phyloP scores from a whole-genome alignment of 2,797 vertebrate species.

The Thunnus albacares region DNA sequence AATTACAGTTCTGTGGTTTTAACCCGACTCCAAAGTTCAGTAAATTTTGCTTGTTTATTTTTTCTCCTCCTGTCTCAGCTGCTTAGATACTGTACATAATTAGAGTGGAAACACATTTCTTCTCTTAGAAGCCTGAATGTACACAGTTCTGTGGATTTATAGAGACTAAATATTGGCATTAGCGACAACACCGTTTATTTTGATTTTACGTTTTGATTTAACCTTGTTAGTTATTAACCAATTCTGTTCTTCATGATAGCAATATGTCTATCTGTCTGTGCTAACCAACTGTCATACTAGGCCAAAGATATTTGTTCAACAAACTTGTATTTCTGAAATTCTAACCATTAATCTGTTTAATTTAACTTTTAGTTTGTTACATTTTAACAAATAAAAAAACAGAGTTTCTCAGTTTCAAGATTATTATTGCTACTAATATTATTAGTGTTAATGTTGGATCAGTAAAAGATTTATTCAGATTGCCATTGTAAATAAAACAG shows the following conservation, averaged over 20 bases:
- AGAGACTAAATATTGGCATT: constrained; percentile 17
- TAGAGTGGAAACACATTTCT: constrained; percentile 58
- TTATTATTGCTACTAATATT: background rate
- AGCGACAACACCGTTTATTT: constrained; percentile 19
- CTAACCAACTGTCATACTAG: constrained; percentile 5
- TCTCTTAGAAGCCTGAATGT: constrained; percentile 34
- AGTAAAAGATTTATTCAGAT: background rate
- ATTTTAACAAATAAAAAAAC: too few relatives aligned
- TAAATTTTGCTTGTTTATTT: constrained; percentile 85
- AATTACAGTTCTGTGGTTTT: constrained; percentile 87
- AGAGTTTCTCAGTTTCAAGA: background rate
- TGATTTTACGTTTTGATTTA: constrained; percentile 32
- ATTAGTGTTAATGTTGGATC: background rate
- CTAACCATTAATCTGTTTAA: background rate
- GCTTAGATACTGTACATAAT: constrained; percentile 84
- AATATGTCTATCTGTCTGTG: background rate
- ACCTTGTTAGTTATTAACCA: constrained; percentile 23
- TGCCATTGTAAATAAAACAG: background rate
- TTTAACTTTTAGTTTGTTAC: background rate
- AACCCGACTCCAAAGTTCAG: constrained; percentile 79
- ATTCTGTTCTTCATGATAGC: constrained; percentile 12
- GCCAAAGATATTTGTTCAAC: constrained; percentile 1
- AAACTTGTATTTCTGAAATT: background rate
- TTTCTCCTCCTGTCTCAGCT: constrained; percentile 82
- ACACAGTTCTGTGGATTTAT: constrained; percentile 11